Evolutionary conservation across 2,113 vertebrate genomes (phyloP).

Genomic region (Cephalopholis sonnerati): DNA sequence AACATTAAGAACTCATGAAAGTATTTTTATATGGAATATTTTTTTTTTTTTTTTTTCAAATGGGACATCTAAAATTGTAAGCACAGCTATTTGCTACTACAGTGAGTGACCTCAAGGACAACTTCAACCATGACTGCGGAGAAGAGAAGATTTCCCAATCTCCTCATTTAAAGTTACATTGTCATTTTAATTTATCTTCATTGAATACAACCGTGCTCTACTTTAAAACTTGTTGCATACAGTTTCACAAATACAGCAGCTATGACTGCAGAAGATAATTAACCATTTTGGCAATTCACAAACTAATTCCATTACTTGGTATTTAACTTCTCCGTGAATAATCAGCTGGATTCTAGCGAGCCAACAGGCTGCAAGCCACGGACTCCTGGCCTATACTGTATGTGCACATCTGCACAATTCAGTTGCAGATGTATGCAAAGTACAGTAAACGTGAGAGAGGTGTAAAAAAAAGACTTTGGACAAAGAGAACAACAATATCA

Average conservation of each 20-base stretch:
- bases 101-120: constrained; percentile 39
- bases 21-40: constrained; percentile 48
- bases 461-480: constrained; percentile 42
- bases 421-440: constrained; percentile 73
- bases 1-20: constrained; percentile 62
- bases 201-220: constrained; percentile 1
- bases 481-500: constrained; percentile 65
- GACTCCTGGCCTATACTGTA: constrained; percentile 8
- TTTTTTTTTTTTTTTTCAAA: constrained; percentile 35
- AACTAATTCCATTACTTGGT: constrained; percentile 75
- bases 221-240: constrained; percentile 53
- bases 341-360: constrained; percentile 42
- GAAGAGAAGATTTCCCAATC: not conserved
- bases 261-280: constrained; percentile 52
- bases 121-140: constrained; percentile 35
- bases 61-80: constrained; percentile 37
- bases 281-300: constrained; percentile 61
- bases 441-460: constrained; percentile 50
- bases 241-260: constrained; percentile 24
- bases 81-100: constrained; percentile 22
- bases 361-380: constrained; percentile 45
- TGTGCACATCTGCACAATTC: constrained; percentile 48
- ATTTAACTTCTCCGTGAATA: constrained; percentile 59
- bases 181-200: constrained; percentile 25
- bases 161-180: constrained; percentile 16